Base-by-base conservation (phyloP, 2,888 invertebrate species). In the Xestia rhomboidea region DNA sequence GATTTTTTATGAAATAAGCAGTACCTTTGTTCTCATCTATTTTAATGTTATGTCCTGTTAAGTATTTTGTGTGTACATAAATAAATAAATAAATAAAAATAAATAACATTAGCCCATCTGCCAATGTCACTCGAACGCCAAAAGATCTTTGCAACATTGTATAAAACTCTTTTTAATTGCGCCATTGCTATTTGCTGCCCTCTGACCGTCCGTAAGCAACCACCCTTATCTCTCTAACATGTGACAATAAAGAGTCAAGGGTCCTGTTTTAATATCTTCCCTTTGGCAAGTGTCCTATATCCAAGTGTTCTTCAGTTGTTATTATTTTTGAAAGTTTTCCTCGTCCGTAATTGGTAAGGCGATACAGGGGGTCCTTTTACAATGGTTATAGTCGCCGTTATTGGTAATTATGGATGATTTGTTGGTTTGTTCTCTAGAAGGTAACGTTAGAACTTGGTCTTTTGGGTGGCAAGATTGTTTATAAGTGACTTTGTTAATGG, bases 231-330 rank as follows among this genome's bases (percentile, higher is more conserved):
- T 67, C 34, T 63, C 67, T 41, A 67, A 84, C 86, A 75, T 73
- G 76, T 82, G 77, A 84, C 78, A 84, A 79, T 78, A 86, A 80
- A 81, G 67, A 73, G 46, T 73, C 68, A 76, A 79, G 75, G 84
- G 82, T 73, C n/a, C 38, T 76, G 72, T 77, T 86, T 86, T 86
- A 86, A 86, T 86, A 86, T 87, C 76, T 73, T 75, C 80, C 77
- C 66, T 86, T 86, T 73, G 66, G 67, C 73, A 75, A 86, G 78
- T 79, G 78, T 82, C 84, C 67, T 78, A 76, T 84, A 71, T 77
- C 83, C 84, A 49, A 66, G 69, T 82, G 82, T 77, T 79, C 68
- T 81, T 75, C 73, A 80, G 66, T 86, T 77, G 79, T 82, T 86
- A 86, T 84, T 82, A 85, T 85, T 86, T 85, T 85, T 73, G 57